These are phyloP conservation scores for Ecliptopera silaceata DNA, from an alignment of 2,888 invertebrate genomes.

Conservation along the genomic window DNA sequence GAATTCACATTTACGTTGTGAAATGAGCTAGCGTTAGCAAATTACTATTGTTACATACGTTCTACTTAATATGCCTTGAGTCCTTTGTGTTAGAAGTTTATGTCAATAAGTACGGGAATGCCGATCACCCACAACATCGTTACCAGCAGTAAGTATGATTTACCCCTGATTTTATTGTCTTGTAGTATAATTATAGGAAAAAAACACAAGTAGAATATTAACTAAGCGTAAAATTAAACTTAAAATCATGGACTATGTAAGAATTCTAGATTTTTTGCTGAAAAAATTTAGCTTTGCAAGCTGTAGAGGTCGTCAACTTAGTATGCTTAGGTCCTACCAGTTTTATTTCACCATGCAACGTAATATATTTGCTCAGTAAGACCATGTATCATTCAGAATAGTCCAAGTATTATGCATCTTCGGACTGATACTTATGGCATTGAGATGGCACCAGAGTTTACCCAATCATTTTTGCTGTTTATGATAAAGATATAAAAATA, in stretches of 20 bases:
- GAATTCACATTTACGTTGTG: conserved; percentile 49
- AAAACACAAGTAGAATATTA: conserved; percentile 14
- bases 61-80: conserved; percentile 76
- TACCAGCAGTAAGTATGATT: conserved; percentile 70
- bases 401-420: no score
- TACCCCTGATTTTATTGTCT: conserved; percentile 48
- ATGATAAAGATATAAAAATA: no score
- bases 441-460: no score
- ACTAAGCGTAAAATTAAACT: neutral
- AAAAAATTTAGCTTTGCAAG: neutral
- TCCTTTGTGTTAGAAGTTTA: conserved; percentile 61
- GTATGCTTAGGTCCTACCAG: neutral
- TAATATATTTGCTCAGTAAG: neutral
- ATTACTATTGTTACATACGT: conserved; percentile 51
- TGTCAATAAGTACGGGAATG: conserved; percentile 67
- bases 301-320: no score
- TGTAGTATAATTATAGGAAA: conserved; percentile 23
- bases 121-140: conserved; percentile 75
- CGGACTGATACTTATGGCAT: no score
- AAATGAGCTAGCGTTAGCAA: conserved; percentile 74
- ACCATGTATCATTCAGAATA: no score
- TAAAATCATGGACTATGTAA: neutral
- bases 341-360: neutral
- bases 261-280: neutral
- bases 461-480: no score